Conservation (phyloP, 2,888 invertebrate genomes). For the Melinaea menophilus region DNA sequence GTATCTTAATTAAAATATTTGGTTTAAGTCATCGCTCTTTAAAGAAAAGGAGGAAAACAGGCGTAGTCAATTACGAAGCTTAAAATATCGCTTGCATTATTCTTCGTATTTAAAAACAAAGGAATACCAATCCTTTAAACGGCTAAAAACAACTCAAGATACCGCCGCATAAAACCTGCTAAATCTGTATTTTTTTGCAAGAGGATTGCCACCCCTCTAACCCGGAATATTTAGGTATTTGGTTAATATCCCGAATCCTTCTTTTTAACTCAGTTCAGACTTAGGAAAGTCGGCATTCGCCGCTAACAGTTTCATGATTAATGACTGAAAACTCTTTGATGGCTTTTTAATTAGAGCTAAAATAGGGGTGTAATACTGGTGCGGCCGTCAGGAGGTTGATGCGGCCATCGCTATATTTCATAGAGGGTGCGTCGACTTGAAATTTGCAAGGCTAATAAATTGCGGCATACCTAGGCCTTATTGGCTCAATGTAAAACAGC, state of each 20-base stretch:
- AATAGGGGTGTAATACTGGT: slow-evolving; percentile 73
- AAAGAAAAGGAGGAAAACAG: slow-evolving; percentile 46
- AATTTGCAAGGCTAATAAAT: slow-evolving; percentile 79
- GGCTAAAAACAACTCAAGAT: slow-evolving; percentile 69
- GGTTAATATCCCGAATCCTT: slow-evolving; percentile 72
- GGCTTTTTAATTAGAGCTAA: slow-evolving; percentile 79
- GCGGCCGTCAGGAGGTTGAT: slow-evolving; percentile 58
- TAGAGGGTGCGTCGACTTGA: slow-evolving; percentile 62
- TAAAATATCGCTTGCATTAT: slow-evolving; percentile 68
- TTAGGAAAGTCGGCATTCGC: slow-evolving; percentile 71
- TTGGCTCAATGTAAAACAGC: slow-evolving; percentile 70
- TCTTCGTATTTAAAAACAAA: slow-evolving; percentile 56
- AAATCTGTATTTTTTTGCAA: slow-evolving; percentile 61
- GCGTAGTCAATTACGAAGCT: slow-evolving; percentile 68
- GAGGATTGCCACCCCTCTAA: slow-evolving; percentile 67
- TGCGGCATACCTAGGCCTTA: slow-evolving; percentile 75
- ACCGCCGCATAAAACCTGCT: slow-evolving; percentile 56
- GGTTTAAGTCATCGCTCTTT: slow-evolving; percentile 46
- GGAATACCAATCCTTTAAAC: slow-evolving; percentile 69
- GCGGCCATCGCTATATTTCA: slow-evolving; percentile 73
- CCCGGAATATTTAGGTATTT: slow-evolving; percentile 72
- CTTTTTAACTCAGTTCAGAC: slow-evolving; percentile 61
- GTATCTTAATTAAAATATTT: slow-evolving; percentile 59
- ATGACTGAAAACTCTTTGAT: slow-evolving; percentile 79
- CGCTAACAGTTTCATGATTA: slow-evolving; percentile 78